phyloP scores from a whole-genome alignment of 2,113 vertebrate genomes.

The Castor canadensis region DNA sequence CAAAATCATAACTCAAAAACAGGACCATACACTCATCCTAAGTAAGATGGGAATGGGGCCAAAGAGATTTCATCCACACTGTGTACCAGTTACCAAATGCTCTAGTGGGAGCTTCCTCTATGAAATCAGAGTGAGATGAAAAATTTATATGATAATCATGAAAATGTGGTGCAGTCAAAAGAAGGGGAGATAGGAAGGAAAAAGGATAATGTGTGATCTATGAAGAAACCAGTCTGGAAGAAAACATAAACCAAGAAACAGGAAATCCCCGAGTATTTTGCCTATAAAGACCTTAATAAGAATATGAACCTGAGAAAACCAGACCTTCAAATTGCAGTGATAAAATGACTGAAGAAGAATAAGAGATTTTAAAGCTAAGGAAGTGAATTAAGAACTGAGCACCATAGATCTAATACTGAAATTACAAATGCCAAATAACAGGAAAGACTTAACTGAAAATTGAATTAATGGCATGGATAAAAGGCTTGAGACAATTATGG shows the following conservation, averaged over 20 bases:
- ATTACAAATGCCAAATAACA: constrained; percentile 55
- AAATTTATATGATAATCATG: background rate
- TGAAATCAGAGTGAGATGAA: background rate
- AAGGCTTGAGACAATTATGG: constrained; percentile 58
- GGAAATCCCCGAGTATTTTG: background rate
- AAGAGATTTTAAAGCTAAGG: constrained; percentile 16
- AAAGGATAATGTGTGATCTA: background rate
- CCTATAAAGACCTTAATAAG: background rate
- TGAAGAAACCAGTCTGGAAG: background rate
- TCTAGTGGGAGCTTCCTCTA: background rate
- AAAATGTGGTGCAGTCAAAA: background rate
- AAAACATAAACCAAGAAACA: background rate
- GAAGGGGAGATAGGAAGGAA: background rate
- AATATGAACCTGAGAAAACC: constrained; percentile 27
- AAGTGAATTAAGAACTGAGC: constrained; percentile 28
- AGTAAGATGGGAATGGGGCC: background rate
- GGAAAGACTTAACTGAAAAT: constrained; percentile 62
- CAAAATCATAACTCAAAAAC: background rate
- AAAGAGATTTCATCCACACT: background rate
- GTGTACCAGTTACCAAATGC: background rate
- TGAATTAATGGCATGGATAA: constrained; percentile 64
- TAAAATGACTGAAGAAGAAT: background rate
- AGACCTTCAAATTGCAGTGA: background rate
- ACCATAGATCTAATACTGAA: constrained; percentile 14
- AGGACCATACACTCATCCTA: background rate